These are phyloP conservation scores for Sympetrum striolatum DNA, from an alignment of 2,888 invertebrate genomes.

Conservation along the genomic window DNA sequence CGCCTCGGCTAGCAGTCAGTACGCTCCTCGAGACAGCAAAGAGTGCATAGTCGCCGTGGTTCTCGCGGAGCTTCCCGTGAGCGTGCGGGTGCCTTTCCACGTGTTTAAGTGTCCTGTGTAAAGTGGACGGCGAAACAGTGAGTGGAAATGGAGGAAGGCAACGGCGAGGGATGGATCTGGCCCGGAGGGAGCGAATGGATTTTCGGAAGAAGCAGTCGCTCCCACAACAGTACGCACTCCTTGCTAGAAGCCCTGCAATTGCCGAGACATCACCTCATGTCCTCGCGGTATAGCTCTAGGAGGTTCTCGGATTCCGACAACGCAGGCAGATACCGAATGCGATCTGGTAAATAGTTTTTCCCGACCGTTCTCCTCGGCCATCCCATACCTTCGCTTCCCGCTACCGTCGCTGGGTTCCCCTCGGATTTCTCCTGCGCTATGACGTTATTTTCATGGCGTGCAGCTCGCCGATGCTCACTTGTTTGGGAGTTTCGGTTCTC, in stretches of 20 bases:
- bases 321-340: neutral
- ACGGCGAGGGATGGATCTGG: neutral
- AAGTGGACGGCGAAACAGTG: neutral
- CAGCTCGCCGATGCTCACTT: no score
- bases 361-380: no score
- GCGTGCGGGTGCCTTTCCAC: neutral
- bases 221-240: conserved; percentile 13
- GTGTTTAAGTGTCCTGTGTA: neutral
- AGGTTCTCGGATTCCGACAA: conserved; percentile 26
- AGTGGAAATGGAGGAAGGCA: neutral
- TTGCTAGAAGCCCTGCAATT: neutral
- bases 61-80: neutral
- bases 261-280: conserved; percentile 9
- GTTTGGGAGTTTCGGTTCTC: no score
- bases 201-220: neutral
- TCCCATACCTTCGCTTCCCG: no score
- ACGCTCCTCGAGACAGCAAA: neutral
- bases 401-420: no score
- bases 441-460: no score
- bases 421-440: no score
- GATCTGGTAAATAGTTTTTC: neutral
- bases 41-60: neutral
- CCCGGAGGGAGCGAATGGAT: neutral
- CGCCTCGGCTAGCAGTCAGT: neutral
- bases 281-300: neutral